A percentile compares a stretch with the other conserved stretches of the same genome.
Conservation (phyloP, 1,140 invertebrate species). For the Uloborus diversus region DNA sequence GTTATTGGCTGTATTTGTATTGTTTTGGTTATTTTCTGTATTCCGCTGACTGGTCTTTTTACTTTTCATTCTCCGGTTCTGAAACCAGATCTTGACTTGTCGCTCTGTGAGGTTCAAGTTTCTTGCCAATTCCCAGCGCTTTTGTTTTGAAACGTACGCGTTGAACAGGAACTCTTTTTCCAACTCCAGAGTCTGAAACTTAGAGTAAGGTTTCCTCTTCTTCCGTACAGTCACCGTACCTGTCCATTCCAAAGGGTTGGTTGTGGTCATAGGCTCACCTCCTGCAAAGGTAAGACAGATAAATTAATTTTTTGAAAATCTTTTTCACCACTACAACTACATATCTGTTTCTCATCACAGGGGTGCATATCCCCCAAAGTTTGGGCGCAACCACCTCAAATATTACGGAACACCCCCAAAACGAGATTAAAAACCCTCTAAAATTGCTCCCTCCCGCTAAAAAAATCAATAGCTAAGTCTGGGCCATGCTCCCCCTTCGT, state of each 20-base stretch:
- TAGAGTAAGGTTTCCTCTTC: conserved; percentile 97
- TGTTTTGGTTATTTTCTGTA: conserved; percentile 73
- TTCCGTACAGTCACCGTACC: conserved; percentile 85
- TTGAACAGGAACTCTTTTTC: conserved; percentile 98
- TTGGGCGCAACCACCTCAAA: no score
- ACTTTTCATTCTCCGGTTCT: conserved; percentile 99
- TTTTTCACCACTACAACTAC: conserved; percentile 1
- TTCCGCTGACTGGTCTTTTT: conserved; percentile 96
- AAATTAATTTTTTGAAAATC: conserved; percentile 34
- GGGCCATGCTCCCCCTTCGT: no score
- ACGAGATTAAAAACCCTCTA: no score
- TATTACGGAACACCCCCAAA: no score
- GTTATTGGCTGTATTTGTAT: conserved; percentile 73
- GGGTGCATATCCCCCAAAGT: not conserved
- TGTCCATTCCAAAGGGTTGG: conserved; percentile 89
- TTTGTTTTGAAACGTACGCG: conserved; percentile 96
- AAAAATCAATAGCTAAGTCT: no score
- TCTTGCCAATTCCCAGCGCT: conserved; percentile 93
- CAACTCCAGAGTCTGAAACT: conserved; percentile 94
- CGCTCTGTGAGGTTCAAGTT: conserved; percentile 93
- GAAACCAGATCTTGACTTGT: conserved; percentile 95
- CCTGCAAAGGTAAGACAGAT: conserved; percentile 62
- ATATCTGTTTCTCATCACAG: conserved; percentile 11
- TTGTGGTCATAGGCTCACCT: conserved; percentile 61
- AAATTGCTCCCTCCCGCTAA: no score